A percentile compares a stretch with the other conserved stretches of the same genome.
Evolutionary conservation across 2,797 vertebrate genomes (phyloP).

Genomic region (Brachyrhaphis roseni): DNA sequence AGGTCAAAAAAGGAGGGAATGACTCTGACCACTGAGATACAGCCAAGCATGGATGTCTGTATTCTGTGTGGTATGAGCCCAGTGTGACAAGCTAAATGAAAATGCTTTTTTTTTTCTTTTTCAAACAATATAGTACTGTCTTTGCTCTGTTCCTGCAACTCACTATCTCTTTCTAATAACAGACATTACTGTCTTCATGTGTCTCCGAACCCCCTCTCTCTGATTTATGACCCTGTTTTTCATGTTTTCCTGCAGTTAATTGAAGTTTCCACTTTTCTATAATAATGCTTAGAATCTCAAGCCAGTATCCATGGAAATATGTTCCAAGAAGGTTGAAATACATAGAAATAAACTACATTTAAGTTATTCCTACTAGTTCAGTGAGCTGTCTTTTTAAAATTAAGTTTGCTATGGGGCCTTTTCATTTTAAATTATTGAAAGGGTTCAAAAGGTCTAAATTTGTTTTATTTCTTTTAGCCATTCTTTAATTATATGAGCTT

Average conservation of each 20-base stretch:
- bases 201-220: slow-evolving; percentile 15
- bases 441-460: neutral
- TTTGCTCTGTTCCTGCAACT: slow-evolving; percentile 44
- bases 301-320: slow-evolving; percentile 39
- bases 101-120: slow-evolving; percentile 47
- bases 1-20: slow-evolving; percentile 67
- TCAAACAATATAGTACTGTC: slow-evolving; percentile 48
- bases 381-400: too few relatives aligned
- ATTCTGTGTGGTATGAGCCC: slow-evolving; percentile 33
- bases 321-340: slow-evolving; percentile 42
- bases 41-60: slow-evolving; percentile 37
- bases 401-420: too few relatives aligned
- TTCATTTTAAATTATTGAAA: neutral
- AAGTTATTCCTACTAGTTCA: neutral
- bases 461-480: neutral
- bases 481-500: slow-evolving; percentile 9
- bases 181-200: slow-evolving; percentile 30
- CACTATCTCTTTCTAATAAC: slow-evolving; percentile 50
- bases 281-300: slow-evolving; percentile 46
- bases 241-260: slow-evolving; percentile 19
- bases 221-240: slow-evolving; percentile 5
- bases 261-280: slow-evolving; percentile 40
- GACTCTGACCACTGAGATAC: slow-evolving; percentile 55
- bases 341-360: slow-evolving; percentile 42
- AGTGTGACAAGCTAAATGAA: slow-evolving; percentile 54